Base-by-base conservation (phyloP, 35 echinoderm and acorn worm genomes). In the Diadema setosum region DNA sequence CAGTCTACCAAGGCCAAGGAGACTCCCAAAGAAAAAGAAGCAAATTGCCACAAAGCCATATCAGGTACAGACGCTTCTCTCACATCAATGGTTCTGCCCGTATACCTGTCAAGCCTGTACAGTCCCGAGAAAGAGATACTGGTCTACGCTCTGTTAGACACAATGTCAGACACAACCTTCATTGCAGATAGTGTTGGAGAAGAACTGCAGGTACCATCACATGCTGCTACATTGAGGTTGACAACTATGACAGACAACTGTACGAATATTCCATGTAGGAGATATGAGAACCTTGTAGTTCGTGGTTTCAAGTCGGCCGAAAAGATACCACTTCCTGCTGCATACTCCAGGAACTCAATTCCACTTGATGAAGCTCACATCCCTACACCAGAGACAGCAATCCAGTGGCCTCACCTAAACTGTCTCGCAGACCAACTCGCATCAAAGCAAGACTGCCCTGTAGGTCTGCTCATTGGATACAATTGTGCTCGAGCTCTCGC, bases 391-490 rank as follows among this genome's bases (percentile, higher is more conserved):
- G 74, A 80, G 18, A 80, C 74, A 45, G 33, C 74, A 5, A 9
- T 9, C 33, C 31, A 58, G 35, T 49, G 86, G 86, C 70, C 65
- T 81, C 69, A 88, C 41, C 46, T 52, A 25, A 45, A 43, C 18
- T 39, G 85, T 18, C 70, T 88, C 34, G 21, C 3, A 12, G 35
- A 88, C 64, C 42, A 81, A 6, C 39, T 88, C 5, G 24, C 44
- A 26, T 11, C 42, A 26, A 29, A 20, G 14, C 67, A 81, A 49
- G 26, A 56, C 36, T 88, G 86, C 23, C 9, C 65, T 16, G 73
- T 93, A 30, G 94, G 86, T 2, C 40, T 97, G 34, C 59, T 96
- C 1, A 96, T 96, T 45, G 89, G 94, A 21, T 92, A 91, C 39
- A 96, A 91, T 69, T 96, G 94, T 33, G 56, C 94, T 12, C 42